Evolutionary conservation across 2,113 vertebrate species (phyloP), one percentile per base, ranked within the genome.

Genomic region (Aptenodytes forsteri): DNA sequence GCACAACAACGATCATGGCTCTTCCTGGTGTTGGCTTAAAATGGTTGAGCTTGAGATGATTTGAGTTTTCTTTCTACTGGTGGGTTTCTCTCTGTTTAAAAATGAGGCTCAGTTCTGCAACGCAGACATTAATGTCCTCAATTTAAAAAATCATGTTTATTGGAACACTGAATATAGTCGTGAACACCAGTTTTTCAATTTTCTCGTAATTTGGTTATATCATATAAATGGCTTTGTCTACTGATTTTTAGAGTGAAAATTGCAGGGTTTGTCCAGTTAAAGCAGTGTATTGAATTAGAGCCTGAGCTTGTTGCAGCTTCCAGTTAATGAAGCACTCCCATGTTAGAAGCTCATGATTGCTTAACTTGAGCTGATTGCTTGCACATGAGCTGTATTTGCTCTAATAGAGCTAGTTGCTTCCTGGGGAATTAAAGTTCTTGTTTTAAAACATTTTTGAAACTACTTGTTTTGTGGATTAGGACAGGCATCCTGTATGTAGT

Each of bases 61-160:
- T 9, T 10, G 27, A 40, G 6, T 89, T 82, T 62, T 82, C 26
- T 73, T 75, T 62, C 46, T 67, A 0, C 21, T 66, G 18, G 3
- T 52, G 44, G 13, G 6, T 66, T 91, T 87, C 13, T 70, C 6
- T 42, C 23, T 26, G 7, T n/a, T 83, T 56, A 44, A 62, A 77
- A 78, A 36, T 0, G 7, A 78, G 11, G 2, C 46, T 89, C 29
- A 29, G 15, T 32, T 78, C 73, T 82, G 27, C 49, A 40, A 1
- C 36, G 61, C 27, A 55, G 50, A 20, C 4, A 5, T 70, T 13
- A 32, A 36, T 38, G 14, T 38, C 13, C 9, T 79, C 7, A 44
- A 1, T 82, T 65, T 0, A 26, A 55, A 71, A 78, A 46, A 1
- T 1, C 2, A 2, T 22, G 8, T 6, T 2, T 52, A 5, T 47